Evolutionary conservation across 2,888 invertebrate species (phyloP).

Genomic region (Chalcosyrphus nemorum): DNA sequence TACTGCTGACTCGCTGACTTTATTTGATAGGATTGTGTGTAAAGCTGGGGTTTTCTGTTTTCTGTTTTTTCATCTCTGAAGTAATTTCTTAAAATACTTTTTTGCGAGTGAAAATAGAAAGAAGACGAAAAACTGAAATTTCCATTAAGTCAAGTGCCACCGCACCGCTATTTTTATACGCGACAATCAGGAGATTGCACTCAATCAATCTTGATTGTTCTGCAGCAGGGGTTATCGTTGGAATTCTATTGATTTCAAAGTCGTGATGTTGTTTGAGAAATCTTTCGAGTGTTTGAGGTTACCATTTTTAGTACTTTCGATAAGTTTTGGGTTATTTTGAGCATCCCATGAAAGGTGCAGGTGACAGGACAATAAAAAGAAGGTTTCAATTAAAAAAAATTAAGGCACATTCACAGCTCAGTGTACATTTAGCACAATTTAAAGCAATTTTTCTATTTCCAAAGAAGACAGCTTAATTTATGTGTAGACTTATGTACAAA

Average conservation of each 20-base stretch:
- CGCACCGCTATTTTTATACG: not conserved
- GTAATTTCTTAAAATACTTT: not conserved
- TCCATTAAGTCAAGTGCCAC: not conserved
- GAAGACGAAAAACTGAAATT: not conserved
- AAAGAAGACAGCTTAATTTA: too few relatives aligned
- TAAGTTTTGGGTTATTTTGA: too few relatives aligned
- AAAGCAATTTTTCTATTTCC: too few relatives aligned
- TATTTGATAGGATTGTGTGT: not conserved
- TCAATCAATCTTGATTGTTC: not conserved
- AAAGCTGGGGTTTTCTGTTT: not conserved
- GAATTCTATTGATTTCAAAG: not conserved
- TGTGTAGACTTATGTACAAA: too few relatives aligned
- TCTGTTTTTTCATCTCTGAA: not conserved
- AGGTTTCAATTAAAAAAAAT: too few relatives aligned
- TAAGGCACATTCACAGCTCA: too few relatives aligned
- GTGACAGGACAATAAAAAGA: too few relatives aligned
- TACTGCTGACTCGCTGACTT: not conserved
- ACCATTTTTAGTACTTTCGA: too few relatives aligned
- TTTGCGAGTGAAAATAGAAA: not conserved
- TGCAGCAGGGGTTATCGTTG: not conserved
- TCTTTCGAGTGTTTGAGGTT: not conserved
- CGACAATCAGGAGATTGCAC: slow-evolving; percentile 9
- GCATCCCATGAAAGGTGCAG: too few relatives aligned
- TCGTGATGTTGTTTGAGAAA: not conserved
- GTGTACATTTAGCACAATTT: too few relatives aligned